Conservation (phyloP, 1,140 invertebrate species). For the Caenorhabditis elegans region DNA sequence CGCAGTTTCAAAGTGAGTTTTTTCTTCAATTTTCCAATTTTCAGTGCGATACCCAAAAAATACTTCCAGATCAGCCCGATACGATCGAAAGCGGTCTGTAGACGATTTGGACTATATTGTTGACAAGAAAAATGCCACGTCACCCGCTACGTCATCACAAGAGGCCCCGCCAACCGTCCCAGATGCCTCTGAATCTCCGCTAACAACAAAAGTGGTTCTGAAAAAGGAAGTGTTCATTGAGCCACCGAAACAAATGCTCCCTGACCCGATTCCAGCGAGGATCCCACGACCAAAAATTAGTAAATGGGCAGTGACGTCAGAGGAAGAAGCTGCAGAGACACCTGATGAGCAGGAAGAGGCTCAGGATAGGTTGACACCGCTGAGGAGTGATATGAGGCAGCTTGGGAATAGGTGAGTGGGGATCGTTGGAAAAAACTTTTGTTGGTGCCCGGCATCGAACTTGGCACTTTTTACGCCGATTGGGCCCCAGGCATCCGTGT, state of each 20-base stretch:
- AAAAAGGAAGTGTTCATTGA: conserved; percentile 41
- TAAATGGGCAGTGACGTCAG: conserved; percentile 30
- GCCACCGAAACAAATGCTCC: conserved; percentile 39
- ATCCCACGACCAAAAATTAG: conserved; percentile 51
- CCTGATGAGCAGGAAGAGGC: conserved; percentile 52
- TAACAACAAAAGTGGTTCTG: conserved; percentile 45
- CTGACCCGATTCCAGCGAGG: conserved; percentile 44
- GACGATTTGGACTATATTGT: conserved; percentile 37
- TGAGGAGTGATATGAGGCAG: conserved; percentile 46
- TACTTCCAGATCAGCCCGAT: conserved; percentile 29
- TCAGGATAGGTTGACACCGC: conserved; percentile 44
- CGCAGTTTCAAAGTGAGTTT: neutral
- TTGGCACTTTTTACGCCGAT: no score
- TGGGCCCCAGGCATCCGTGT: no score
- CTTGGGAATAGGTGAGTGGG: neutral
- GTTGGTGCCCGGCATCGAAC: no score
- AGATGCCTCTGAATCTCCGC: conserved; percentile 35
- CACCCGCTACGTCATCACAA: neutral
- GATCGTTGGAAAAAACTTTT: neutral
- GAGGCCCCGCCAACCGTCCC: conserved; percentile 26
- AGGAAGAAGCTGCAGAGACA: conserved; percentile 44
- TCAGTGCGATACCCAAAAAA: neutral
- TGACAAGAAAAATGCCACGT: neutral
- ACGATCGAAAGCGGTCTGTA: conserved; percentile 10
- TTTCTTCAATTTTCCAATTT: neutral